phyloP scores from a whole-genome alignment of 2,888 invertebrate species.

The Calameuta pallipes region DNA sequence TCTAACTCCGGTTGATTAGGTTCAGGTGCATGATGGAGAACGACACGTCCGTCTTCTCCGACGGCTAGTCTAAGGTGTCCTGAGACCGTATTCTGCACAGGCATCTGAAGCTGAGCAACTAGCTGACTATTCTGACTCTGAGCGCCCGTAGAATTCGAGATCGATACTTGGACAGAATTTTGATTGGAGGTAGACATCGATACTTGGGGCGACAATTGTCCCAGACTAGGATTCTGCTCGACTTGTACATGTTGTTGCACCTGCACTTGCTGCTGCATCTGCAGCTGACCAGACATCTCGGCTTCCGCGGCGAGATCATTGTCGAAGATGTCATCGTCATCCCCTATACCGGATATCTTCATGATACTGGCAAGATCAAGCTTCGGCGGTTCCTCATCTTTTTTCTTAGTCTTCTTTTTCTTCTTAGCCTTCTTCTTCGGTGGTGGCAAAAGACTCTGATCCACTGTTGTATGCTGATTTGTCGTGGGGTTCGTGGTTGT shows the following conservation, averaged over 20 bases:
- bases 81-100: conserved; percentile 60
- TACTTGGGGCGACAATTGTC: conserved; percentile 31
- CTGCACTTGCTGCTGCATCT: background rate
- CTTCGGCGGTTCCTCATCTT: conserved; percentile 68
- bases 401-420: conserved; percentile 69
- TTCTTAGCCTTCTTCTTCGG: conserved; percentile 70
- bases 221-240: conserved; percentile 40
- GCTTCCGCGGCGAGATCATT: conserved; percentile 54
- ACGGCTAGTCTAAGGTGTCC: conserved; percentile 75
- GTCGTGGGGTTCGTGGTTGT: conserved; percentile 42
- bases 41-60: conserved; percentile 76
- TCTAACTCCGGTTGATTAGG: conserved; percentile 63
- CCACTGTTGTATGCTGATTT: conserved; percentile 49
- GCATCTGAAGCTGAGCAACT: conserved; percentile 70
- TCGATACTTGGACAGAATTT: conserved; percentile 50
- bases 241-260: conserved; percentile 36
- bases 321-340: conserved; percentile 73
- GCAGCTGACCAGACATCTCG: conserved; percentile 32
- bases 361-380: conserved; percentile 79
- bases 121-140: conserved; percentile 50
- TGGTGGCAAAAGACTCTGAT: conserved; percentile 64
- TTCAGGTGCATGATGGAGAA: conserved; percentile 74
- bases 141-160: conserved; percentile 50
- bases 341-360: conserved; percentile 79
- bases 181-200: conserved; percentile 29